phyloP scores from a whole-genome alignment of 2,888 invertebrate species.

The Liposcelis brunnea region DNA sequence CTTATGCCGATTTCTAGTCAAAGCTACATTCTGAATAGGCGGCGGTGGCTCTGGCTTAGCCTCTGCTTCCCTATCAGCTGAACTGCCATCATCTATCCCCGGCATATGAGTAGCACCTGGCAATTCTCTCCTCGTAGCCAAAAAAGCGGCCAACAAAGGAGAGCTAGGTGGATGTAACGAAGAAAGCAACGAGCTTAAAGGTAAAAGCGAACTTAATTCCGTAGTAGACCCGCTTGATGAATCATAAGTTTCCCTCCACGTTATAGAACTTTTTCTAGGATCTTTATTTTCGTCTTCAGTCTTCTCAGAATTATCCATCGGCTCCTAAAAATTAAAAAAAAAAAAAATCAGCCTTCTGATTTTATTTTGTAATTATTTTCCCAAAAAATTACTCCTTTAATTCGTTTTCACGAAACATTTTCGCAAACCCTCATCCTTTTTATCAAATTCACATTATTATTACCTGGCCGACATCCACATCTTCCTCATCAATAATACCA shows the following conservation, averaged over 20 bases:
- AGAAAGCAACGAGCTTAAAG: conserved; percentile 23
- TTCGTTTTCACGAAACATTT: too few relatives aligned
- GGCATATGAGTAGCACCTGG: conserved; percentile 22
- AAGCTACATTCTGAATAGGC: conserved; percentile 15
- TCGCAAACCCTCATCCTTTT: too few relatives aligned
- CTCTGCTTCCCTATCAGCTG: conserved; percentile 8
- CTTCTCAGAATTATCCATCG: too few relatives aligned
- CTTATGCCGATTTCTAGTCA: conserved; percentile 28
- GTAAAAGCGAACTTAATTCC: conserved; percentile 45
- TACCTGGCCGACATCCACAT: background rate
- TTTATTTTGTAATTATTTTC: too few relatives aligned
- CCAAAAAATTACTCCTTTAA: too few relatives aligned
- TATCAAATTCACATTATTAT: too few relatives aligned
- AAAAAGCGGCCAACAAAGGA: conserved; percentile 41
- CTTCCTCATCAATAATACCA: conserved; percentile 4
- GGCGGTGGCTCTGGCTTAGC: conserved; percentile 14
- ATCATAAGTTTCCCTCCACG: conserved; percentile 13
- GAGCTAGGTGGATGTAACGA: conserved; percentile 29
- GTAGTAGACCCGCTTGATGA: conserved; percentile 42
- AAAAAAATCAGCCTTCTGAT: too few relatives aligned
- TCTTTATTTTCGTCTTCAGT: too few relatives aligned
- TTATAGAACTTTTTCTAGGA: too few relatives aligned
- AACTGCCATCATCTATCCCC: conserved; percentile 11
- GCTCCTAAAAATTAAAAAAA: too few relatives aligned
- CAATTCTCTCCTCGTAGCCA: conserved; percentile 40